A percentile compares a stretch with the other conserved stretches of the same genome.
These are phyloP conservation scores for Heloderma charlesbogerti DNA, from an alignment of 2,113 vertebrate genomes.

Conservation along the genomic window DNA sequence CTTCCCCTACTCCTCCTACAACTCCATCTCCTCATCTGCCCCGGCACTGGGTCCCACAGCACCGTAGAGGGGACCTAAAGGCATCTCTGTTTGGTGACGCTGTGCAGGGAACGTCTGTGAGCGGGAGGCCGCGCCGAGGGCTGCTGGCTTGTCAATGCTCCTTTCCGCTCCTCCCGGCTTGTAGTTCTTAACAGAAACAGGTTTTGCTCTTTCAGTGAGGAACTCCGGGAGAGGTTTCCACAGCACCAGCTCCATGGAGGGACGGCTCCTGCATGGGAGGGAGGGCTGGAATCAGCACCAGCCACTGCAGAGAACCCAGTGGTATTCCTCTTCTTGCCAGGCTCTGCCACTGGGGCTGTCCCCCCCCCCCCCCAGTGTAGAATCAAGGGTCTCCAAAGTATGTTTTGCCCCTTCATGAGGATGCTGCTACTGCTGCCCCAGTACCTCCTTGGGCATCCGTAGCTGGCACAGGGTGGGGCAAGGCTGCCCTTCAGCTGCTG, in stretches of 20 bases:
- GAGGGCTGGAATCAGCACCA: conserved; percentile 39
- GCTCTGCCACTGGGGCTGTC: too few relatives aligned
- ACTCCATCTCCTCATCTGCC: conserved; percentile 83
- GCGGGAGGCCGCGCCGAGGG: conserved; percentile 64
- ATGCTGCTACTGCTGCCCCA: background rate
- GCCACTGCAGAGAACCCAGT: background rate
- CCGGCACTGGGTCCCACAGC: conserved; percentile 62
- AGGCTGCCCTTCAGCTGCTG: too few relatives aligned
- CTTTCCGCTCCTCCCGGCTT: conserved; percentile 65
- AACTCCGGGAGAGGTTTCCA: conserved; percentile 84
- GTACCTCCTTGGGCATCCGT: too few relatives aligned
- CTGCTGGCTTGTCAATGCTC: conserved; percentile 60
- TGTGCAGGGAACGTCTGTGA: conserved; percentile 70
- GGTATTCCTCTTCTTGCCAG: background rate
- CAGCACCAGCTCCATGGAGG: conserved; percentile 84
- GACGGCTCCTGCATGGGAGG: conserved; percentile 77
- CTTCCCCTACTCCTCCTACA: conserved; percentile 68
- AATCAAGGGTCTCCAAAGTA: too few relatives aligned
- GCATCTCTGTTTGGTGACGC: conserved; percentile 67
- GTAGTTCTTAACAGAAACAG: conserved; percentile 71
- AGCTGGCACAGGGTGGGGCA: background rate
- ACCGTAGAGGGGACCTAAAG: conserved; percentile 58
- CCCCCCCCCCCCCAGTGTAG: too few relatives aligned
- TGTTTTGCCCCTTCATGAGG: background rate
- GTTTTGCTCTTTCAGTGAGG: conserved; percentile 77